Conservation (phyloP, 2,113 vertebrate genomes). For the Ibidorhyncha struthersii region DNA sequence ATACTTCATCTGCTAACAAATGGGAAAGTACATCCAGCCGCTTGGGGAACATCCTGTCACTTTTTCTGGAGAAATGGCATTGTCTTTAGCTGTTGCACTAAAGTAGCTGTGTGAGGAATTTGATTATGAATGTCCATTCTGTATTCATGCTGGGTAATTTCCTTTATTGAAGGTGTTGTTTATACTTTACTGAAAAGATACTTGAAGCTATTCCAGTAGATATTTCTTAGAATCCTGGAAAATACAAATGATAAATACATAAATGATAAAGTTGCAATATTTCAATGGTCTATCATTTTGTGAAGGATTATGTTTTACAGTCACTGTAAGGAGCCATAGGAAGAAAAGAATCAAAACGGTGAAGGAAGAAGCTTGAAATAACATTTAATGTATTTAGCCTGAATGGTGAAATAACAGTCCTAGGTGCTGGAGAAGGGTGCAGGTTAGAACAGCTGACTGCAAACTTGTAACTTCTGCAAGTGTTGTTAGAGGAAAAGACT, state of each 20-base stretch:
- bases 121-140: neutral
- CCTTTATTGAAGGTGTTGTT: neutral
- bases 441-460: neutral
- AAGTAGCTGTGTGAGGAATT: neutral
- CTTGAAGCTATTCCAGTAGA: neutral
- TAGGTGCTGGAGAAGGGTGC: neutral
- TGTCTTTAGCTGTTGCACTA: neutral
- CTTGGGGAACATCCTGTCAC: neutral
- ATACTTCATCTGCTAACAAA: neutral
- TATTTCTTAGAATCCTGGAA: neutral
- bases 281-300: neutral
- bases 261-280: neutral
- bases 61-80: neutral
- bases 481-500: neutral
- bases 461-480: neutral
- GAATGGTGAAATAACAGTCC: neutral
- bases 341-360: neutral
- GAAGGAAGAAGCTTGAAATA: neutral
- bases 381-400: neutral
- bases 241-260: neutral
- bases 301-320: neutral
- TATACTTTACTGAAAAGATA: constrained; percentile 2
- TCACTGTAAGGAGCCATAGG: neutral
- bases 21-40: neutral
- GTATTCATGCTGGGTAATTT: neutral